Evolutionary conservation across 2,888 invertebrate species (phyloP).

Genomic region (Cecidostiba fungosa): DNA sequence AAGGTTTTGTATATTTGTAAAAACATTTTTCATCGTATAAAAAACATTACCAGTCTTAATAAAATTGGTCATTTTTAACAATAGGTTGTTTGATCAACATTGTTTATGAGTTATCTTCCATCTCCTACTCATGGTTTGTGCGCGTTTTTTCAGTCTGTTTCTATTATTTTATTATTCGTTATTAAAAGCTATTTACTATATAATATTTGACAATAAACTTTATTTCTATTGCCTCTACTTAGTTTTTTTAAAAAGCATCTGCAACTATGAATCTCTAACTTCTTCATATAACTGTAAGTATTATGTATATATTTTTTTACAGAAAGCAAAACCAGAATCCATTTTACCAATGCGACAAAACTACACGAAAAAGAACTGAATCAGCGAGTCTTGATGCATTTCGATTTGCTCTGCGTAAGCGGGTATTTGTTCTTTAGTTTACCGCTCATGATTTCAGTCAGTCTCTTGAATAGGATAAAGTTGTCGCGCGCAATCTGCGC

Average conservation of each 20-base stretch:
- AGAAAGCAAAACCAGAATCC: not conserved
- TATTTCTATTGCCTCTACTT: too few relatives aligned
- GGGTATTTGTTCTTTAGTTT: slow-evolving; percentile 68
- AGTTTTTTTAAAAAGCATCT: too few relatives aligned
- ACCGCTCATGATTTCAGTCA: slow-evolving; percentile 75
- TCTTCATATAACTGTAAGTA: too few relatives aligned
- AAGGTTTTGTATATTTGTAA: not conserved
- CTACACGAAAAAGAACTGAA: not conserved
- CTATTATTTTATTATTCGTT: not conserved
- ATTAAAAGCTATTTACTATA: not conserved
- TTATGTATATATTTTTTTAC: too few relatives aligned
- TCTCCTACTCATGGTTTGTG: not conserved
- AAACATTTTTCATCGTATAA: not conserved
- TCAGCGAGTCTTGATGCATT: slow-evolving; percentile 72
- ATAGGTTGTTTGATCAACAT: not conserved
- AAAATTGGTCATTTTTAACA: not conserved
- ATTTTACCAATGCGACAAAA: too few relatives aligned
- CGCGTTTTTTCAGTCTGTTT: not conserved
- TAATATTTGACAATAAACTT: too few relatives aligned
- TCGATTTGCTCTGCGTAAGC: slow-evolving; percentile 70
- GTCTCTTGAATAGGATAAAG: slow-evolving; percentile 75
- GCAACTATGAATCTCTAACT: too few relatives aligned
- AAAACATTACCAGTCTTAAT: not conserved
- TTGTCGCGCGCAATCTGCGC: slow-evolving; percentile 74
- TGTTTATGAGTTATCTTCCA: not conserved